These are phyloP conservation scores for Podarcis muralis DNA, from an alignment of 2,113 vertebrate genomes.

Conservation along the genomic window DNA sequence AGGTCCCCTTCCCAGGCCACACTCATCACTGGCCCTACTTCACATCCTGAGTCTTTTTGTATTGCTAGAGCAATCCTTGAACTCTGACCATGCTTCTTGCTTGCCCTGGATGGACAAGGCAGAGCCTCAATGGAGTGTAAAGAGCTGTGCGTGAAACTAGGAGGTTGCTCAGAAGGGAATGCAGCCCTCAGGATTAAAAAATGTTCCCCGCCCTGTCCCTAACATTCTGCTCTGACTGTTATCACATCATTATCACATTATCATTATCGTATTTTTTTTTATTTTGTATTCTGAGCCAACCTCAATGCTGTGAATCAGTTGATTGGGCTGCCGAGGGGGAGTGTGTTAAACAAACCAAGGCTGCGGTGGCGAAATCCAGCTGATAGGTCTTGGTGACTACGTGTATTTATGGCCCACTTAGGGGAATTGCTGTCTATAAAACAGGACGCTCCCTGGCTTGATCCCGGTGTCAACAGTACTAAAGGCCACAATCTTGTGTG, in stretches of 20 bases:
- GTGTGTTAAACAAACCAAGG: background rate
- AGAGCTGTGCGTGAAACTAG: no score
- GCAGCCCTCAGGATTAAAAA: no score
- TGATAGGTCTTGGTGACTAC: background rate
- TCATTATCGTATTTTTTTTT: no score
- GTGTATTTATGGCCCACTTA: background rate
- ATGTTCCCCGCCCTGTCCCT: background rate
- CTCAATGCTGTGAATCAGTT: background rate
- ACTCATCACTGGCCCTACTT: no score
- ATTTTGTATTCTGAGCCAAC: background rate
- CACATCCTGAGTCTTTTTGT: no score
- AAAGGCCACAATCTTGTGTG: background rate
- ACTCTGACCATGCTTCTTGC: no score
- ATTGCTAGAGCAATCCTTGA: no score
- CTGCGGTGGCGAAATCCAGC: background rate
- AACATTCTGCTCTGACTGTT: background rate
- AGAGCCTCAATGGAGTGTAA: no score
- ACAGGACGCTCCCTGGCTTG: background rate
- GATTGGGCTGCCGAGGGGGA: background rate
- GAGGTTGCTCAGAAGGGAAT: no score
- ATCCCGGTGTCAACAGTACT: background rate
- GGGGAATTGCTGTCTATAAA: background rate
- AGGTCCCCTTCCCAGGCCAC: no score
- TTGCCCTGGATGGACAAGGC: no score
- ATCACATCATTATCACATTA: no score